Evolutionary conservation across 1,140 invertebrate genomes (phyloP).

Genomic region (Drosophila suzukii): DNA sequence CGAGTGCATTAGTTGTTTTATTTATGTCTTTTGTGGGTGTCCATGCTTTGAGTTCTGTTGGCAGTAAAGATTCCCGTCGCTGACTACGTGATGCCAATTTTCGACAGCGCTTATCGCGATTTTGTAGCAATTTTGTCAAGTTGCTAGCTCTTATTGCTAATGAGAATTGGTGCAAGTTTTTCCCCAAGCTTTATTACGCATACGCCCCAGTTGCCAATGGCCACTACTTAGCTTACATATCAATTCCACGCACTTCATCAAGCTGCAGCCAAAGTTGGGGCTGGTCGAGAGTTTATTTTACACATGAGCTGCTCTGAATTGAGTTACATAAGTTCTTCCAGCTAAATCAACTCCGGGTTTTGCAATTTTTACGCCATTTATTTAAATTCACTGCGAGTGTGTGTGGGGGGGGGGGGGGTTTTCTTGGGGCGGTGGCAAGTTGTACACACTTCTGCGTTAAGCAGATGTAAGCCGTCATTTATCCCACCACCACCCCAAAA

Average conservation of each 20-base stretch:
- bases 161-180: conserved; percentile 19
- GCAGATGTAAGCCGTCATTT: conserved; percentile 43
- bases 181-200: conserved; percentile 16
- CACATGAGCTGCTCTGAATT: conserved; percentile 49
- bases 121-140: conserved; percentile 16
- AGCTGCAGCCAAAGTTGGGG: conserved; percentile 15
- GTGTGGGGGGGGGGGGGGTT: not conserved
- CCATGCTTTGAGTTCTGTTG: not conserved
- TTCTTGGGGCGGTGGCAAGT: not conserved
- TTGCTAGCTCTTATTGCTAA: conserved; percentile 30
- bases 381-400: conserved; percentile 60
- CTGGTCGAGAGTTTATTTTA: conserved; percentile 53
- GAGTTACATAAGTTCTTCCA: conserved; percentile 11
- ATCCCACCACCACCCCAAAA: not conserved
- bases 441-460: conserved; percentile 35
- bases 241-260: conserved; percentile 66
- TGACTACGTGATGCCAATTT: conserved; percentile 62
- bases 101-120: conserved; percentile 47
- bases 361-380: conserved; percentile 72
- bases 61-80: not conserved
- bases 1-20: not conserved
- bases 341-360: conserved; percentile 38
- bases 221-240: conserved; percentile 39
- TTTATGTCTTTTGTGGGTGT: not conserved
- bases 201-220: conserved; percentile 13